A percentile compares a stretch with the other conserved stretches of the same genome.
Conservation (phyloP, 2,888 invertebrate genomes). For the Brenthis daphne region DNA sequence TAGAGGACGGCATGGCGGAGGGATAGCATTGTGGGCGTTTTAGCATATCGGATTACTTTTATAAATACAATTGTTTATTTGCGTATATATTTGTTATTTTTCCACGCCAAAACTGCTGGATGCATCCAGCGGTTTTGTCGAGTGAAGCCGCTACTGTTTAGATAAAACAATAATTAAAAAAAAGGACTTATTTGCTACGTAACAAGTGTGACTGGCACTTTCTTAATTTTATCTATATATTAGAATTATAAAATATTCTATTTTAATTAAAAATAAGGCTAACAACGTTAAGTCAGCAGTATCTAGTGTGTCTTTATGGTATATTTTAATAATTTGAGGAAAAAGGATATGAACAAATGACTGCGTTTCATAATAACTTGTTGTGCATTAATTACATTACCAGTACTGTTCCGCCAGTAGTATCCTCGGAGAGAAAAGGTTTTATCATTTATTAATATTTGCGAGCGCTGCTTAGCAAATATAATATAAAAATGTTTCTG, state of each 20-base stretch:
- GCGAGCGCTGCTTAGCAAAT: slow-evolving; percentile 11
- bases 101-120: too few species aligned
- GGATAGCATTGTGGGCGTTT: too few species aligned
- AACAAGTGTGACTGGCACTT: too few species aligned
- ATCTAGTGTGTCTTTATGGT: neutral
- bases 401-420: slow-evolving; percentile 11
- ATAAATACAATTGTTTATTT: too few species aligned
- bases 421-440: slow-evolving; percentile 18
- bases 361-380: slow-evolving; percentile 19
- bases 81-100: too few species aligned
- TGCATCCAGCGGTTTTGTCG: too few species aligned
- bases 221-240: neutral
- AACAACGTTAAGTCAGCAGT: neutral
- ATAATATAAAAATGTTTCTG: slow-evolving; percentile 3
- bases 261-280: neutral
- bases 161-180: too few species aligned
- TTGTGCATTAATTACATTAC: slow-evolving; percentile 20
- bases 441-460: slow-evolving; percentile 18
- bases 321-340: slow-evolving; percentile 12
- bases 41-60: too few species aligned
- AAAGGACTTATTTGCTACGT: too few species aligned
- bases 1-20: too few species aligned
- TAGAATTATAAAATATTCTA: neutral
- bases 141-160: too few species aligned
- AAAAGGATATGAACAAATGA: slow-evolving; percentile 17